phyloP scores from a whole-genome alignment of 2,797 vertebrate genomes.

The Bothrops alternatus region DNA sequence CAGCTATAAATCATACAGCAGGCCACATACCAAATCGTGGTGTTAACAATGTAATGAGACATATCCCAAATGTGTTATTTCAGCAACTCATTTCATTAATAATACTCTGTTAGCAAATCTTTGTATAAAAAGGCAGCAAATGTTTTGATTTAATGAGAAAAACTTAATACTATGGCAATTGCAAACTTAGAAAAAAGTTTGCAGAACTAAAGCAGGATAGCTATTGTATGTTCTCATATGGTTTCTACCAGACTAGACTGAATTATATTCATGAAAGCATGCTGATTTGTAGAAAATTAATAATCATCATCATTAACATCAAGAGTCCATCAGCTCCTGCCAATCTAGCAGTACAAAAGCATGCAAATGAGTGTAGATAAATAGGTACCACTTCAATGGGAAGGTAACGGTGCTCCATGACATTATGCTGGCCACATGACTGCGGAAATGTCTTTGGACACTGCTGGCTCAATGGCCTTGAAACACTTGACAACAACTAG shows the following conservation, averaged over 20 bases:
- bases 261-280: neutral
- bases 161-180: neutral
- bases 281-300: neutral
- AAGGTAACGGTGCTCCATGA: neutral
- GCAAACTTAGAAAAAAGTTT: neutral
- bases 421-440: neutral
- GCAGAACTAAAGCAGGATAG: neutral
- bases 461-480: neutral
- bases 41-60: conserved; percentile 13
- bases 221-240: neutral
- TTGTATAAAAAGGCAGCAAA: neutral
- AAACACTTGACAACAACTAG: neutral
- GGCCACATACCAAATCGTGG: neutral
- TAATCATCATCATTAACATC: neutral
- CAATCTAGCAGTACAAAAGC: neutral
- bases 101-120: neutral
- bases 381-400: neutral
- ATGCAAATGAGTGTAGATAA: neutral
- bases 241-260: neutral
- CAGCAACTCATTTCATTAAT: conserved; percentile 14
- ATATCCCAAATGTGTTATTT: conserved; percentile 17
- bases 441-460: neutral
- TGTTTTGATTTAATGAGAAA: neutral
- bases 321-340: neutral
- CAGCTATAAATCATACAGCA: conserved; percentile 5